Evolutionary conservation across 2,113 vertebrate genomes (phyloP), one percentile per base, ranked within the genome.

Genomic region (Lophochroa leadbeateri): DNA sequence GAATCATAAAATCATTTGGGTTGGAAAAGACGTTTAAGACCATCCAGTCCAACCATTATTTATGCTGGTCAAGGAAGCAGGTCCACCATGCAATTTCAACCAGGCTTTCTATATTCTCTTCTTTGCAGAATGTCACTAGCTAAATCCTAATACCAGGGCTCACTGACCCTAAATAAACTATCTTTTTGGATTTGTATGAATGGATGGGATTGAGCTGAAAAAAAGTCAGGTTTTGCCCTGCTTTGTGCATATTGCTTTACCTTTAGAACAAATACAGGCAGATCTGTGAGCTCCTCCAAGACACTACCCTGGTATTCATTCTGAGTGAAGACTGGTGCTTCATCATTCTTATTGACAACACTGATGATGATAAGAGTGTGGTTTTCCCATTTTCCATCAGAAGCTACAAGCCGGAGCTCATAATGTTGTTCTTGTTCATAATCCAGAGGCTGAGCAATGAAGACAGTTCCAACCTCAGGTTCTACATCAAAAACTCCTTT

Each of bases 331-430:
- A 99, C 95, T 14, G 99, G 99, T 21, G 98, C 98, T 96, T 99
- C 99, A 1, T 99, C 99, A 33, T 99, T 99, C 88, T 97, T 98
- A 95, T 99, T 99, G 60, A 98, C 82, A 69, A 99, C 97, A 78
- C 91, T 97, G 50, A 99, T 98, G 69, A 97, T 79, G 69, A 99
- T 96, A 86, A 98, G 95, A 24, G 99, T 99, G 86, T 99, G 98
- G 81, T 99, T 99, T 97, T 99, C 99, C 99, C 99, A 99, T 88
- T 99, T 99, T 46, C 99, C 99, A 86, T 99, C 99, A 10, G 99
- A 99, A 10, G 98, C 99, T 49, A 99, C 98, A 96, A 99, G 97
- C 18, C 95, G 96, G 41, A 99, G 98, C 88, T 99, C 98, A 46
- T 98, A 98, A 50, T 82, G 96, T 69, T 97, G 98, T 71, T 98